These are phyloP conservation scores for Scomber japonicus DNA, from an alignment of 2,113 vertebrate species.

Conservation along the genomic window DNA sequence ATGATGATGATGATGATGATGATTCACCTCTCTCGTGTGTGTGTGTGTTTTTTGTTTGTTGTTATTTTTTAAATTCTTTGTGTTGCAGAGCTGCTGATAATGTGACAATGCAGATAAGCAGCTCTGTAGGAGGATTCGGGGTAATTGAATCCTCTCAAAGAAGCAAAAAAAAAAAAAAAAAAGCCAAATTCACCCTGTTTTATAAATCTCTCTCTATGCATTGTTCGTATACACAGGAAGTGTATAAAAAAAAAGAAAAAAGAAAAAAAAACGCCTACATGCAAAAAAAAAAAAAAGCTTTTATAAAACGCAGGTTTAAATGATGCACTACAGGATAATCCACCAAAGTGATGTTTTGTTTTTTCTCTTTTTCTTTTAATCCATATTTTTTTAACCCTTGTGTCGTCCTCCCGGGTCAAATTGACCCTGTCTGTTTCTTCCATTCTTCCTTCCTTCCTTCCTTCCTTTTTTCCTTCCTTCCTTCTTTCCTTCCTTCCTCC, in stretches of 20 bases:
- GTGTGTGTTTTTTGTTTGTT: background rate
- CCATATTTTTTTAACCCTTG: conserved; percentile 3
- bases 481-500: no score
- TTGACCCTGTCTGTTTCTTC: no score
- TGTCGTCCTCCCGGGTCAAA: no score
- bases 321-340: conserved; percentile 55
- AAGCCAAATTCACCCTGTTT: conserved; percentile 66
- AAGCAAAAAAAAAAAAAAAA: background rate
- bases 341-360: conserved; percentile 26
- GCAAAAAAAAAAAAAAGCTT: background rate
- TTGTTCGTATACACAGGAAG: conserved; percentile 8
- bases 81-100: conserved; percentile 36
- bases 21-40: conserved; percentile 23
- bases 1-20: conserved; percentile 26
- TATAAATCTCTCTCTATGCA: conserved; percentile 40
- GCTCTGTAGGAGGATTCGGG: conserved; percentile 26
- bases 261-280: background rate
- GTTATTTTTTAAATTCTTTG: background rate
- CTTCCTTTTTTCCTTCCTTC: no score
- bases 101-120: conserved; percentile 5
- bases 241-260: background rate
- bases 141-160: conserved; percentile 28
- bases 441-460: no score
- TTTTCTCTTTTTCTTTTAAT: conserved; percentile 4
- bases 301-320: conserved; percentile 18